These are phyloP conservation scores for Syngnathus scovelli DNA, from an alignment of 2,113 vertebrate genomes.

Conservation along the genomic window DNA sequence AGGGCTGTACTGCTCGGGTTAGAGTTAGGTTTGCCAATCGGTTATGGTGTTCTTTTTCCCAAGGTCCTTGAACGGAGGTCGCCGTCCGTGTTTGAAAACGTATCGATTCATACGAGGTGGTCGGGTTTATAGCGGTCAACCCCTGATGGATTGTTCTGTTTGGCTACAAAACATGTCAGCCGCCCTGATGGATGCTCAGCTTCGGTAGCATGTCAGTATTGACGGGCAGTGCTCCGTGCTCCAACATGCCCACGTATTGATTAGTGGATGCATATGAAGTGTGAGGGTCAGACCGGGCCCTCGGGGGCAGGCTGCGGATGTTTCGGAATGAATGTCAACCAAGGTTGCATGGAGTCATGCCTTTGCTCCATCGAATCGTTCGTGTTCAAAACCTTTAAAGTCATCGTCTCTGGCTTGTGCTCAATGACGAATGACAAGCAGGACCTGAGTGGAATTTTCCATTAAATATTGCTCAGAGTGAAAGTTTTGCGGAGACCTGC, in stretches of 20 bases:
- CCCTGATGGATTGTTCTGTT: constrained; percentile 47
- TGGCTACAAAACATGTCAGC: constrained; percentile 37
- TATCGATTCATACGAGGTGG: constrained; percentile 53
- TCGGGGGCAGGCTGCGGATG: constrained; percentile 9
- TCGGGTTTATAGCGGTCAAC: constrained; percentile 39
- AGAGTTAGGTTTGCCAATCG: not conserved
- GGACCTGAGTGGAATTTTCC: constrained; percentile 41
- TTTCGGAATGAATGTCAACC: constrained; percentile 60
- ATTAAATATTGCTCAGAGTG: constrained; percentile 17
- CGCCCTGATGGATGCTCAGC: constrained; percentile 56
- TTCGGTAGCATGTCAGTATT: constrained; percentile 47
- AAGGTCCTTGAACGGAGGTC: constrained; percentile 48
- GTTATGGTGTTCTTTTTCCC: constrained; percentile 13
- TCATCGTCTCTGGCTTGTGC: constrained; percentile 14
- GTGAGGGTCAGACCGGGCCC: constrained; percentile 44
- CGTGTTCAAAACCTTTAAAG: not conserved
- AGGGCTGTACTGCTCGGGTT: not conserved
- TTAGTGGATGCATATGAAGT: constrained; percentile 50
- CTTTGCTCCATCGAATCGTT: not conserved
- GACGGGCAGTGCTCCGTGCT: constrained; percentile 47
- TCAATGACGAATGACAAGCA: constrained; percentile 7
- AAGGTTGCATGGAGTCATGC: constrained; percentile 47
- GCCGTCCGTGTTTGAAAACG: constrained; percentile 41
- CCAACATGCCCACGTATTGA: constrained; percentile 63
- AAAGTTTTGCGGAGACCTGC: constrained; percentile 9